Base-by-base conservation (phyloP, 2,888 invertebrate genomes). In the Steinernema hermaphroditum region DNA sequence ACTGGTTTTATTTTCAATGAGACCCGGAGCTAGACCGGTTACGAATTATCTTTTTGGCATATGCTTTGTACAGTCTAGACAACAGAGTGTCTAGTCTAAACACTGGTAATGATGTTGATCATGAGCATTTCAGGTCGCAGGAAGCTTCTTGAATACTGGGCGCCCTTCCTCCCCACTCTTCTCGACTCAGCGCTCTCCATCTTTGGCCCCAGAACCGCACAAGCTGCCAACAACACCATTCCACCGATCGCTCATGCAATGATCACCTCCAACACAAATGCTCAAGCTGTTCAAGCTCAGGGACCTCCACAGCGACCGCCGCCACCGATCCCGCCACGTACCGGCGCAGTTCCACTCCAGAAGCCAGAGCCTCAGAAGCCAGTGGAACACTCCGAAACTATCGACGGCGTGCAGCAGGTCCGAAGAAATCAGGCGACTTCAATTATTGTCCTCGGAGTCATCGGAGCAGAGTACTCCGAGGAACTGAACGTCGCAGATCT, bases 381-480 rank as follows among this genome's bases (percentile, higher is more conserved):
- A 12, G 14, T 6, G 4, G 27, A 69, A 24, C 24, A 37, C 14
- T n/a, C 49, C 19, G 68, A 46, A 44, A 43, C 49, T 24, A 19
- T 70, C 27, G 50, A 73, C 68, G 73, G 74, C 32, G 32, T 75
- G 29, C 80, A 80, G 68, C 80, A 84, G 76, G 82, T 94, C 71
- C 93, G 94, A 81, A 90, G 96, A 6, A 95, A 96, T 84, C 96
- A 98, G 88, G 95, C 96, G 0, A 96, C 97, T 0, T 94, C 98
- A 0, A 95, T 99, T 0, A 94, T 99, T 2, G 88, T 98, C 71
- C 88, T 99, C 49, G 97, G 96, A 0, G 97, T 98, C 0, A 94
- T 98, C 71, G 98, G 98, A 0, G 94, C 97, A 0, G 96, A 98
- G 88, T 98, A 97, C 86, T 97, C 97, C 0, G 97, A 97, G 86